Evolutionary conservation across 2,888 invertebrate species (phyloP), one percentile per base, ranked within the genome.

Genomic region (Hydrotaea diabolus): DNA sequence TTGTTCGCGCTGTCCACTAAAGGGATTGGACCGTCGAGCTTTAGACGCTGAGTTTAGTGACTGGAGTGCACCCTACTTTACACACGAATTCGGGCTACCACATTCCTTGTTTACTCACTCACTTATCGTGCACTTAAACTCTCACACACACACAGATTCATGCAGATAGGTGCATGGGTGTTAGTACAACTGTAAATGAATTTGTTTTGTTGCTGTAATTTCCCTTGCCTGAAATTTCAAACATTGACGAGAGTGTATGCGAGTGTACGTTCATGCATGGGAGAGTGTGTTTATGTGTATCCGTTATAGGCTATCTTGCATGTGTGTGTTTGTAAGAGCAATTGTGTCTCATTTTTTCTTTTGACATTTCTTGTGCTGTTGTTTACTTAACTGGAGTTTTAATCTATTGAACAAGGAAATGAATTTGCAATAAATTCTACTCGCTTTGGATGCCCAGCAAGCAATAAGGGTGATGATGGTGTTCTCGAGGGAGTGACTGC

Each of bases 381-480:
- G 55, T 21, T 55, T 23, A 64, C 36, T 64, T 59, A 36, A 36
- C 11, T 43, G 21, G 43, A 43, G 11, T 66, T 13, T 21, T 13
- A 19, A 43, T 43, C 66, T 21, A 66, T 39, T 43, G 43, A 66
- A 13, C 7, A 17, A 17, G 36, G 11, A 43, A 59, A 59, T 59
- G 59, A 66, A 66, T 66, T 64, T 66, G 66, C 66, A 66, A 39
- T 66, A 66, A 66, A 64, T 17, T 17, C 31, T 49, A 8, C 15
- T 7, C 49, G n/a, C 49, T 39, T 5, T 43, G 19, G 21, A 66
- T 66, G 66, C 17, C 9, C 31, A 66, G 23, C 19, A 66, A 66
- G 23, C 19, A 66, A 66, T 66, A 66, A 66, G 66, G 43, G 66
- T 21, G 39, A 43, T 66, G 66, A 66, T 66, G 66, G 43, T 43